Percentiles rank a stretch among this genome's conserved stretches.
Evolutionary conservation across 2,888 invertebrate species (phyloP).

Genomic region (Brachypalpus laphriformis): DNA sequence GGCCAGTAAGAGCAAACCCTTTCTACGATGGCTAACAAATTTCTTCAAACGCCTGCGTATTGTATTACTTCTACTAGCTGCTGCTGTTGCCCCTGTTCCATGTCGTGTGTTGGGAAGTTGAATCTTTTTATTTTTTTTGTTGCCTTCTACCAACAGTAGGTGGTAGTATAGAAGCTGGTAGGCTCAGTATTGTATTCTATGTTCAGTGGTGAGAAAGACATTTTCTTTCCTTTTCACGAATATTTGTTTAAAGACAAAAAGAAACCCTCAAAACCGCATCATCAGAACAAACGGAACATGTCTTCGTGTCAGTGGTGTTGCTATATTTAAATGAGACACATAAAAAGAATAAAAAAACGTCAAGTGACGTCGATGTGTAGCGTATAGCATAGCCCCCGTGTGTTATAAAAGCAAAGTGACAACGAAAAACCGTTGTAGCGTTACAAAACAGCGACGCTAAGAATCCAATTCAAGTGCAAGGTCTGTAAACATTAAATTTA

Average conservation of each 20-base stretch:
- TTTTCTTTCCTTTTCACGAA: conserved; percentile 20
- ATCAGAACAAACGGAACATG: conserved; percentile 65
- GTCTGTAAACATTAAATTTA: conserved; percentile 71
- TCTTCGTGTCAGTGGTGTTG: conserved; percentile 67
- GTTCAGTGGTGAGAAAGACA: conserved; percentile 37
- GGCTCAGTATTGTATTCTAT: conserved; percentile 32
- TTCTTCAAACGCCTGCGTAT: conserved; percentile 64
- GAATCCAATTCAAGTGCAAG: conserved; percentile 72
- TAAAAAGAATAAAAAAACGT: conserved; percentile 28
- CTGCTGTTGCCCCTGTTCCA: conserved; percentile 19
- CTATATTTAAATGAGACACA: conserved; percentile 69
- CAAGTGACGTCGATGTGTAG: conserved; percentile 57
- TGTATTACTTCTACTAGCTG: conserved; percentile 28
- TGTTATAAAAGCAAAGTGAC: conserved; percentile 49
- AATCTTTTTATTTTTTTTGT: conserved; percentile 27
- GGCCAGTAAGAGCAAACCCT: conserved; percentile 30
- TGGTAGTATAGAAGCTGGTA: conserved; percentile 25
- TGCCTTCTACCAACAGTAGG: neutral
- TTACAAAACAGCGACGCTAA: conserved; percentile 63
- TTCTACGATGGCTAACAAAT: conserved; percentile 30
- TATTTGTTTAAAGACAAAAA: neutral
- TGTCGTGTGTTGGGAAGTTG: conserved; percentile 8
- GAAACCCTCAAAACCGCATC: conserved; percentile 44
- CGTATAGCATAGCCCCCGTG: conserved; percentile 33
- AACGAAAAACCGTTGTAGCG: conserved; percentile 63